Evolutionary conservation across 2,113 vertebrate genomes (phyloP).

Genomic region (Pterocles gutturalis): DNA sequence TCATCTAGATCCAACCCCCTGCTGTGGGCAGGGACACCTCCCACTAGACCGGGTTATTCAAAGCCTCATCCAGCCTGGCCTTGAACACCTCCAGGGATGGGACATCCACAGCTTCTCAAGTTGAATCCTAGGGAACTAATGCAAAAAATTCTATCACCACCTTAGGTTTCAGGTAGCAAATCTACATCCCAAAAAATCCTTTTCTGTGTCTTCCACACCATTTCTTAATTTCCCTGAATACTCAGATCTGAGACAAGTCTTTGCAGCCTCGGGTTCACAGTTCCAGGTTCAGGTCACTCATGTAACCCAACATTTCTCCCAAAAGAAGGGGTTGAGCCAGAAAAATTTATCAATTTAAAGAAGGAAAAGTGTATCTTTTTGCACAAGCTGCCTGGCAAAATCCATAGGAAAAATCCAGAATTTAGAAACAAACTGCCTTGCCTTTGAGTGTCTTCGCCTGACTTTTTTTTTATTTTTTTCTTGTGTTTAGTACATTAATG

Average conservation of each 20-base stretch:
- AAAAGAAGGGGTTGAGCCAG: background rate
- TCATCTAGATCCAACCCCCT: too few relatives aligned
- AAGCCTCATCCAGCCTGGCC: too few relatives aligned
- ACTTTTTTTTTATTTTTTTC: background rate
- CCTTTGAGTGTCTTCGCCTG: background rate
- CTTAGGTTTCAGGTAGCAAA: background rate
- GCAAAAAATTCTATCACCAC: background rate
- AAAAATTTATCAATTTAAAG: background rate
- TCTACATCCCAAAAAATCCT: background rate
- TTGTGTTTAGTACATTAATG: background rate
- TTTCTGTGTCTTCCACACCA: background rate
- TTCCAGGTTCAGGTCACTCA: background rate
- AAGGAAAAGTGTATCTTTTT: background rate
- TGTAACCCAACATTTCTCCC: fast-evolving
- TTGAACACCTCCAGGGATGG: too few relatives aligned
- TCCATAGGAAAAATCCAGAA: background rate
- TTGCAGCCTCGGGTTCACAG: background rate
- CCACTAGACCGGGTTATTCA: too few relatives aligned
- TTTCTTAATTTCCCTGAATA: background rate
- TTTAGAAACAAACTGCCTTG: background rate
- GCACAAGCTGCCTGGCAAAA: background rate
- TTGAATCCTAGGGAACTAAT: background rate
- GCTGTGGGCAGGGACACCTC: too few relatives aligned
- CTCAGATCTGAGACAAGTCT: background rate
- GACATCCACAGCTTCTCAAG: too few relatives aligned